phyloP scores from a whole-genome alignment of 2,888 invertebrate genomes.

The Miltochrista miniata region DNA sequence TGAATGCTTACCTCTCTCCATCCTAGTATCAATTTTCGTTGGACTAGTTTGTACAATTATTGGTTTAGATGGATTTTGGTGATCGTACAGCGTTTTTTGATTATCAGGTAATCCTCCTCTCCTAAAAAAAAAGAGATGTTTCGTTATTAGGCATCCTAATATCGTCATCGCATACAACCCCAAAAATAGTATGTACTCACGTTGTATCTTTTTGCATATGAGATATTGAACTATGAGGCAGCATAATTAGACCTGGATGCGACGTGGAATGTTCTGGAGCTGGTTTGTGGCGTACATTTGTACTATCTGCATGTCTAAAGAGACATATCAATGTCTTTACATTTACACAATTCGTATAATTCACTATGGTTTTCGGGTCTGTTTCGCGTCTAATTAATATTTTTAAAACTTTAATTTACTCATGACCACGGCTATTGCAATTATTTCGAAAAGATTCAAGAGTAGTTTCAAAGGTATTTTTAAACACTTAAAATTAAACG shows the following conservation, averaged over 20 bases:
- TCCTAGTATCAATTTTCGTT: conserved; percentile 65
- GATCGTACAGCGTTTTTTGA: conserved; percentile 72
- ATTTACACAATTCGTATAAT: too few relatives aligned
- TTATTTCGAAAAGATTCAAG: too few relatives aligned
- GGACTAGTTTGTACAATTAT: conserved; percentile 86
- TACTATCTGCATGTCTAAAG: conserved; percentile 56
- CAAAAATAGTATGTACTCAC: conserved; percentile 41
- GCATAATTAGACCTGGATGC: conserved; percentile 69
- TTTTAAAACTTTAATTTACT: too few relatives aligned
- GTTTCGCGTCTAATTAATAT: too few relatives aligned
- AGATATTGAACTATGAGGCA: conserved; percentile 67
- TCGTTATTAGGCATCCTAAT: background rate
- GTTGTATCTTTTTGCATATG: conserved; percentile 68
- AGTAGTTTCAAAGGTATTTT: too few relatives aligned
- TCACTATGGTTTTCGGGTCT: too few relatives aligned
- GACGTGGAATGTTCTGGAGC: conserved; percentile 57
- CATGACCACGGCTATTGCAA: too few relatives aligned
- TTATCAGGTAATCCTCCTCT: conserved; percentile 57
- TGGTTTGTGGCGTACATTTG: conserved; percentile 62
- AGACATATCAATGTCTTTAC: background rate
- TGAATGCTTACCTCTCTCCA: conserved; percentile 66
- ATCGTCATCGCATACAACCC: background rate
- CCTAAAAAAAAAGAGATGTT: conserved; percentile 26
- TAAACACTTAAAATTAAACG: too few relatives aligned
- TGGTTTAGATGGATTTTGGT: conserved; percentile 85